phyloP scores from a whole-genome alignment of 2,113 vertebrate species.

The Cyphomyrus discorhynchus region DNA sequence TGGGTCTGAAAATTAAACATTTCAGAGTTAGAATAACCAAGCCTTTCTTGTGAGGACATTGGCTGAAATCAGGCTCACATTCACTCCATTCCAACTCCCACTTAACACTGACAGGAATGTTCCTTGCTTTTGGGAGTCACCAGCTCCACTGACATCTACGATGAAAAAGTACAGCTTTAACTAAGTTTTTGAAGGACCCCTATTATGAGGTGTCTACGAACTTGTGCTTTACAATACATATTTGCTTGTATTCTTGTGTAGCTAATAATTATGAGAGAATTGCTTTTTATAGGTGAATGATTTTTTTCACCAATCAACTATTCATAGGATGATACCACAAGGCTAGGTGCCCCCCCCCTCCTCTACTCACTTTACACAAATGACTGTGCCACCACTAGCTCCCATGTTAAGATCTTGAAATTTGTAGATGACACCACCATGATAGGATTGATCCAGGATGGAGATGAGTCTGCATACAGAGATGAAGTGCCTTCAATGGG shows the following conservation, averaged over 20 bases:
- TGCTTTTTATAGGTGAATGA: not conserved
- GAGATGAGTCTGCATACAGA: not conserved
- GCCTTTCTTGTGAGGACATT: conserved; percentile 5
- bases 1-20: not conserved
- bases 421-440: not conserved
- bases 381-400: too few species aligned
- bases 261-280: not conserved
- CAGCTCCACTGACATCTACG: conserved; percentile 13
- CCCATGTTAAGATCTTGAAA: too few species aligned
- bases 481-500: not conserved
- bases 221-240: not conserved
- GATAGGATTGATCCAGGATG: not conserved
- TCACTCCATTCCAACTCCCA: conserved; percentile 34
- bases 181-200: not conserved
- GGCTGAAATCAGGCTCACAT: conserved; percentile 19
- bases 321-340: not conserved
- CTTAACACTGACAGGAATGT: conserved; percentile 29
- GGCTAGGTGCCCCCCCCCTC: too few species aligned
- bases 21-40: not conserved
- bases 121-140: conserved; percentile 27
- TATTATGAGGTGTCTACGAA: not conserved
- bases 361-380: too few species aligned
- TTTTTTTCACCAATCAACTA: not conserved
- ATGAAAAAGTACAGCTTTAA: not conserved
- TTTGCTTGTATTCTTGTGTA: not conserved